Percentiles rank a stretch among this genome's conserved stretches.
These are phyloP conservation scores for Clarias platycephalus DNA, from an alignment of 2,797 vertebrate species.

Conservation along the genomic window DNA sequence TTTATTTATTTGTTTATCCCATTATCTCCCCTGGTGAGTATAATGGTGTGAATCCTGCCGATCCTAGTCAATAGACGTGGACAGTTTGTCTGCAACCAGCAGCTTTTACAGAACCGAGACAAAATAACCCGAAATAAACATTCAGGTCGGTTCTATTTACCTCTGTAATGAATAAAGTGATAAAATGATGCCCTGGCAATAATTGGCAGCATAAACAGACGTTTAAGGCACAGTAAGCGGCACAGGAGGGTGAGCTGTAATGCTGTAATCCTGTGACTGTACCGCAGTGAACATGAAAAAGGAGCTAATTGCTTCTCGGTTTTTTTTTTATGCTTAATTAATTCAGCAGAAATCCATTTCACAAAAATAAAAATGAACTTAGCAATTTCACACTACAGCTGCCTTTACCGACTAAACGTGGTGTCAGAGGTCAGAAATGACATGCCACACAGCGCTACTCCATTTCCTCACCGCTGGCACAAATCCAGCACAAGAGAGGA, in stretches of 20 bases:
- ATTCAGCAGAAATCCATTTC: not conserved
- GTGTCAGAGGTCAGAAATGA: not conserved
- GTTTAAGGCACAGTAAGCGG: not conserved
- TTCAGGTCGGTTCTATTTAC: not conserved
- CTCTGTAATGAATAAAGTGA: not conserved
- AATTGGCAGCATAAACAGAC: not conserved
- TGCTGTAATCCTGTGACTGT: too few species aligned
- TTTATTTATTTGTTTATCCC: not conserved
- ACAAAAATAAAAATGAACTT: not conserved
- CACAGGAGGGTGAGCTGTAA: not conserved
- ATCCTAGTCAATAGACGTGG: not conserved
- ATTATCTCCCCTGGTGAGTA: not conserved
- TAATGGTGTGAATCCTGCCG: not conserved
- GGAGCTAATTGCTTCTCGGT: not conserved
- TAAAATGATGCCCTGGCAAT: not conserved
- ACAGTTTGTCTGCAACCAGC: not conserved
- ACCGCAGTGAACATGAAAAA: not conserved
- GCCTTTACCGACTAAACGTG: not conserved
- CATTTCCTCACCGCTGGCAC: constrained; percentile 32
- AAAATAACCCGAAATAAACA: not conserved
- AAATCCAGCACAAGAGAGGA: constrained; percentile 31
- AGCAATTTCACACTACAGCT: not conserved
- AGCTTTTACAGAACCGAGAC: not conserved
- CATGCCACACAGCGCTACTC: not conserved
- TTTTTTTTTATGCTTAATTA: not conserved